Base-by-base conservation (phyloP, 2,888 invertebrate species). In the Ecdyonurus torrentis region DNA sequence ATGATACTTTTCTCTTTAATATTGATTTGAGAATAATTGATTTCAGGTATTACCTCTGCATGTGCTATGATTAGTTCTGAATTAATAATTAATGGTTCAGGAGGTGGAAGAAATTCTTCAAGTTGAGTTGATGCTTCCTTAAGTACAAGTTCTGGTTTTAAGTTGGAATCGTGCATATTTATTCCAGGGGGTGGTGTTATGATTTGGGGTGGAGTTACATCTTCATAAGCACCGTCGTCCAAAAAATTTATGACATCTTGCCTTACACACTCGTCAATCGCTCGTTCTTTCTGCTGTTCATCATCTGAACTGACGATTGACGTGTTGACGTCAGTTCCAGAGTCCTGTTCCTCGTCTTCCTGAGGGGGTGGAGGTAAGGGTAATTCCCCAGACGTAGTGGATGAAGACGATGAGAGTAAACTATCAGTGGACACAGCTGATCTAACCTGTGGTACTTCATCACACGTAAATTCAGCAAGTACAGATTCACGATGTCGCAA, bases 391-490 rank as follows among this genome's bases (percentile, higher is more conserved):
- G 61, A 61, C 0, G 58, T 53, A n/a, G 63, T 61, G 1, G 63
- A 62, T 22, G 58, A 58, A 5, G 59, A 23, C 7, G 59, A 52
- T 1, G 75, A 72, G 61, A 76, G 66, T 1, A 76, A 70, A 65
- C 75, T 76, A 63, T 76, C 76, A 10, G 64, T 65, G 3, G 67
- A 67, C 1, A 65, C 63, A 2, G 66, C 63, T 58, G 18, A 25
- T 23, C 60, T 19, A 25, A 19, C 23, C 52, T 2, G 3, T 23
- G 2, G 63, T 58, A 58, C 59, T 24, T 62, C 60, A 15, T 61
- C 60, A 19, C 25, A 24, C 18, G 61, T 58, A 61, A 66, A 68
- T 62, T 67, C 67, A 10, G 65, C 67, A 23, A 68, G 58, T 20
- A 66, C 63, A 7, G 66, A 64, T 60, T 67, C 66, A 20, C 66